phyloP scores from a whole-genome alignment of 2,113 vertebrate genomes.

The Calyptomena viridis region DNA sequence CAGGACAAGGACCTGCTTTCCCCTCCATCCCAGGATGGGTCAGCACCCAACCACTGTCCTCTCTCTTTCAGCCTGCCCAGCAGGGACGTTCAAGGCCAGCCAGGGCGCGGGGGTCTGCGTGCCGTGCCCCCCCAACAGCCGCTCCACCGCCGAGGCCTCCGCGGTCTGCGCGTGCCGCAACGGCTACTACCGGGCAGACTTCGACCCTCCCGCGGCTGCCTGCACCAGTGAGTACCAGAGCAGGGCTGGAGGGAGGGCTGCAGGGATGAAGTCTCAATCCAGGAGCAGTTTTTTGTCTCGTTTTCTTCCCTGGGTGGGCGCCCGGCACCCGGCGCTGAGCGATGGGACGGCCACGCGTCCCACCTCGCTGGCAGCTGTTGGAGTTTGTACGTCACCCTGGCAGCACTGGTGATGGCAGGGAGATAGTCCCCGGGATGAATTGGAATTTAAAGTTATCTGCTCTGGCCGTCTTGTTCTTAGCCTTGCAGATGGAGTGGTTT shows the following conservation, averaged over 20 bases:
- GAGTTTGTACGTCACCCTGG: not conserved
- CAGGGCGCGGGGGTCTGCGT: conserved; percentile 87
- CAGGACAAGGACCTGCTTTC: not conserved
- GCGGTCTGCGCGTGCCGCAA: conserved; percentile 92
- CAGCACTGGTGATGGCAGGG: not conserved
- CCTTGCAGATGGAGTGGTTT: not conserved
- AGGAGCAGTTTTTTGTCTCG: rapidly evolving
- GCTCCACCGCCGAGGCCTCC: conserved; percentile 88
- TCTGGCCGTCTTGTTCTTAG: not conserved
- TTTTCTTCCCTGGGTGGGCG: not conserved
- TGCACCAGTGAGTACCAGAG: conserved; percentile 90
- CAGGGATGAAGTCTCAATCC: not conserved
- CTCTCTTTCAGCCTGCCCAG: conserved; percentile 86
- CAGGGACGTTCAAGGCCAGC: conserved; percentile 93
- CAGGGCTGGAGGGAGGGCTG: not conserved
- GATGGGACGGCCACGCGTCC: not conserved
- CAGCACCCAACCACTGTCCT: not conserved
- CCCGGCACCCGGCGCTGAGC: not conserved
- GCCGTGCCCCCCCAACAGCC: conserved; percentile 92
- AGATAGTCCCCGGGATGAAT: not conserved
- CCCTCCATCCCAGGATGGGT: rapidly evolving
- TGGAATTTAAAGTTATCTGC: not conserved
- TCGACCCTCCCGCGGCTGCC: conserved; percentile 85
- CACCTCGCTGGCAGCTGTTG: not conserved
- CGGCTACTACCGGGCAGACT: conserved; percentile 91